These are phyloP conservation scores for Lepidurus apus DNA, from an alignment of 1,140 invertebrate species.

Conservation along the genomic window DNA sequence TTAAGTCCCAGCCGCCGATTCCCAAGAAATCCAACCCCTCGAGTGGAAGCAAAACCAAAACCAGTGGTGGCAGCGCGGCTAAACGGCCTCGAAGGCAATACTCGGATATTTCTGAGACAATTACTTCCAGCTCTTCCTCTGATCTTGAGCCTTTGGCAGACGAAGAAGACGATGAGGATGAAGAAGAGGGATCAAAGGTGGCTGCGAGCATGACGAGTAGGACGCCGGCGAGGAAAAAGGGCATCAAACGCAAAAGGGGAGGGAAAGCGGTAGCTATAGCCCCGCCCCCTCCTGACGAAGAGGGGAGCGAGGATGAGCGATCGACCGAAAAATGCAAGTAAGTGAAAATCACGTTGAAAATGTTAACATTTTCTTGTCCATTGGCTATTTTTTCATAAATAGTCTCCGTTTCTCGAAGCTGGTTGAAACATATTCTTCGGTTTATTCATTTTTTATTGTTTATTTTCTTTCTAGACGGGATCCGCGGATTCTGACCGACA, in stretches of 20 bases:
- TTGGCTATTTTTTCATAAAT: too few relatives aligned
- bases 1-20: neutral
- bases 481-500: conserved; percentile 31
- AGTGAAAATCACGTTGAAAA: neutral
- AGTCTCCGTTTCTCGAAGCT: too few relatives aligned
- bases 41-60: conserved; percentile 8
- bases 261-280: neutral
- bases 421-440: too few relatives aligned
- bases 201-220: conserved; percentile 14
- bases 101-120: conserved; percentile 16
- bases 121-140: conserved; percentile 24
- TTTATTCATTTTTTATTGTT: neutral
- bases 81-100: conserved; percentile 30
- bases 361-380: too few relatives aligned
- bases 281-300: neutral
- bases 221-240: conserved; percentile 28
- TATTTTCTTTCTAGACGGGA: conserved; percentile 34
- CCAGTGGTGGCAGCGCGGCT: neutral
- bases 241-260: conserved; percentile 10
- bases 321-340: conserved; percentile 14
- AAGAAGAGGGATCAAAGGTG: neutral
- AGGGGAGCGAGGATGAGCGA: conserved; percentile 5
- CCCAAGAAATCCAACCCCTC: neutral
- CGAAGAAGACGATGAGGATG: conserved; percentile 23
- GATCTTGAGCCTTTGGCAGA: neutral